phyloP scores from a whole-genome alignment of 2,797 vertebrate species.

The Lerista edwardsae region DNA sequence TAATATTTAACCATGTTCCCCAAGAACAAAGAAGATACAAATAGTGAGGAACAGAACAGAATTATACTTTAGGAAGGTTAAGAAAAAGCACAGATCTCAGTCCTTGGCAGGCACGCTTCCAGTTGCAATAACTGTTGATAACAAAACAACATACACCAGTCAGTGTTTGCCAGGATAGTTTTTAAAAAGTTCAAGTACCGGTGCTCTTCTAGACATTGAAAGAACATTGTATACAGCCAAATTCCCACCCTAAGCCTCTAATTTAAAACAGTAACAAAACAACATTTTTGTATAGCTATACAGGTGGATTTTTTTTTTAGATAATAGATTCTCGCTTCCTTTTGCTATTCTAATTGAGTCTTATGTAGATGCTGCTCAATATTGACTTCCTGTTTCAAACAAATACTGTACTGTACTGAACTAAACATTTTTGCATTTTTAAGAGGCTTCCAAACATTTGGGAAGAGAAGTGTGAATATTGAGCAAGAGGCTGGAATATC shows the following conservation, averaged over 20 bases:
- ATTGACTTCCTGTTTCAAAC: neutral
- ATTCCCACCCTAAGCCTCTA: neutral
- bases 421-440: neutral
- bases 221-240: neutral
- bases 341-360: neutral
- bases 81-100: neutral
- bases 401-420: neutral
- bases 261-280: constrained; percentile 13
- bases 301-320: constrained; percentile 8
- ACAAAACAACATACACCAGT: neutral
- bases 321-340: constrained; percentile 24
- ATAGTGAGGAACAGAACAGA: neutral
- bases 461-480: neutral
- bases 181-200: neutral
- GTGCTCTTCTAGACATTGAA: neutral
- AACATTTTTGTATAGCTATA: constrained; percentile 14
- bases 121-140: neutral
- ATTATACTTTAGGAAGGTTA: neutral
- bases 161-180: neutral
- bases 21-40: neutral
- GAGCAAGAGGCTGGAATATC: neutral
- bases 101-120: neutral
- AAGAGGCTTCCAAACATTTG: neutral
- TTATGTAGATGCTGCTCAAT: neutral
- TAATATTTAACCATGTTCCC: neutral